Evolutionary conservation across 2,797 vertebrate genomes (phyloP), one percentile per base, ranked within the genome.

Genomic region (Chloroceryle inda): DNA sequence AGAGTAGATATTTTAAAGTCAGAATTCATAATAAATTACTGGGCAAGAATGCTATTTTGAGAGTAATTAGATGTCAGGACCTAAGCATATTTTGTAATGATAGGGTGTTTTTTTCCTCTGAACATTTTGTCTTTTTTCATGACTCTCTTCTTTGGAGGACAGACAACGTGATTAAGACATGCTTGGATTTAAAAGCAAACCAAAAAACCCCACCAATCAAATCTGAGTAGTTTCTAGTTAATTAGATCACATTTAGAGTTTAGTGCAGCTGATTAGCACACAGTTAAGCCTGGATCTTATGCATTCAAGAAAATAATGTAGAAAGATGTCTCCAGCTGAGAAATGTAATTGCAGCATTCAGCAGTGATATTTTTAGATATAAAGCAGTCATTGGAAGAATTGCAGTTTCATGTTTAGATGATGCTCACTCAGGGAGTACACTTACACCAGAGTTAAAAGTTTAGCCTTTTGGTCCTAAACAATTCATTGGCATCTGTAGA

Each of bases 281-380:
- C 74, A 78, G 85, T 88, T 29, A 49, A 88, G 92, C n/a, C 73
- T 88, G 89, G 53, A 84, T 94, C 73, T 94, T 84, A 37, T 0
- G 20, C 75, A 45, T 89, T 92, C n/a, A 63, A 89, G 83, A 95
- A 94, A 92, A 81, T 38, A 95, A 89, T 85, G 77, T 75, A 55
- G 83, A 80, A 91, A 94, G 82, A 86, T 82, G 37, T 96, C 89
- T 93, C 96, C 95, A 88, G 62, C 81, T 81, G 94, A 94, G 95
- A 93, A 69, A 84, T 55, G 27, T 92, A 94, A 94, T 94, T 96
- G 94, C 92, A 88, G 92, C 91, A 80, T 81, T 96, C 91, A 83
- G 42, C 53, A 63, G 27, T 68, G 76, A n/a, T 97, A 95, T 97
- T 97, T 97, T 96, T 97, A 96, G 96, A 63, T 66, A 53, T 40